A percentile compares a stretch with the other conserved stretches of the same genome.
Conservation (phyloP, 2,888 invertebrate species). For the Spisula solida region DNA sequence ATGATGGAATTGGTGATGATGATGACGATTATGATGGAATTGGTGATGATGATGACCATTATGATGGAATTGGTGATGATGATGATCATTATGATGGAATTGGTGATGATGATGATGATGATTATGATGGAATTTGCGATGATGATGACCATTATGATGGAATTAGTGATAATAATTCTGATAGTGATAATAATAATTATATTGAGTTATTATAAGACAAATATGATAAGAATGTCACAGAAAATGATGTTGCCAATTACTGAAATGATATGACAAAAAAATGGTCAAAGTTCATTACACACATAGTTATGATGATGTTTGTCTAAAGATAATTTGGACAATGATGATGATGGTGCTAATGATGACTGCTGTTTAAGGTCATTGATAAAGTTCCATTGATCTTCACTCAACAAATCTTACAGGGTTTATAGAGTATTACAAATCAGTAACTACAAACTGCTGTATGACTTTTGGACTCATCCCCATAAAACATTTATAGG, state of each 20-base stretch:
- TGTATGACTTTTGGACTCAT: too few relatives aligned
- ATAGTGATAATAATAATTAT: background rate
- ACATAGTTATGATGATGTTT: too few relatives aligned
- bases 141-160: background rate
- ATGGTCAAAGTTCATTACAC: too few relatives aligned
- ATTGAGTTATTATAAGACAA: background rate
- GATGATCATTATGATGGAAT: too few relatives aligned
- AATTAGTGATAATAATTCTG: background rate
- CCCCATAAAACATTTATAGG: too few relatives aligned
- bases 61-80: background rate
- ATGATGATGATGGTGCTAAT: background rate
- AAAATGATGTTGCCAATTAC: too few relatives aligned
- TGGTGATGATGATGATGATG: background rate
- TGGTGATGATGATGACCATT: background rate
- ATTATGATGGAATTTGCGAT: too few relatives aligned
- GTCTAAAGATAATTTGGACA: background rate
- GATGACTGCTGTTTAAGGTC: background rate
- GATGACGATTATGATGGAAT: too few relatives aligned
- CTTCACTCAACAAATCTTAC: too few relatives aligned
- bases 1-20: background rate
- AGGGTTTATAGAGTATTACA: background rate
- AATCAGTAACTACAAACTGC: background rate
- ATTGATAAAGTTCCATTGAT: background rate
- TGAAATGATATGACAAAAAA: too few relatives aligned
- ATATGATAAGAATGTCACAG: too few relatives aligned